Evolutionary conservation across 2,888 invertebrate species (phyloP).

Genomic region (Eupithecia subumbrata): DNA sequence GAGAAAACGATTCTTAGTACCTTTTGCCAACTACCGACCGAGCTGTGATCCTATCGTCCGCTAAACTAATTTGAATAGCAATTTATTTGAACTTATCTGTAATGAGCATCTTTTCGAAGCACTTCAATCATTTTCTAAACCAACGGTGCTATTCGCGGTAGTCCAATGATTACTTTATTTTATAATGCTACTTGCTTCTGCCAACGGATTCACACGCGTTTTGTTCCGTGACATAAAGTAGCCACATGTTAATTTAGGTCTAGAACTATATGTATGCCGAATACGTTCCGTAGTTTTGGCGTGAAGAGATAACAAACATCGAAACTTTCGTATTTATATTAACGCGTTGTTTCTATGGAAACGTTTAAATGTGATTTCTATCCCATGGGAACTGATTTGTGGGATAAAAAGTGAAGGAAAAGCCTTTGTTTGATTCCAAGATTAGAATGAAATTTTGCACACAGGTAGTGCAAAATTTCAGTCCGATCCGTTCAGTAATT

Average conservation of each 20-base stretch:
- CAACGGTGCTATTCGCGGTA: constrained; percentile 17
- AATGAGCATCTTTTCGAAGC: constrained; percentile 62
- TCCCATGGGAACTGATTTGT: no score
- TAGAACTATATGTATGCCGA: not conserved
- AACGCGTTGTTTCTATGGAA: no score
- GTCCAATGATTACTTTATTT: constrained; percentile 18
- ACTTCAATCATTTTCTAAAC: constrained; percentile 54
- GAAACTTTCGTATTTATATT: not conserved
- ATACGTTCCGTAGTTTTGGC: not conserved
- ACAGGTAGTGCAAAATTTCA: no score
- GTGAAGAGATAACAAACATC: not conserved
- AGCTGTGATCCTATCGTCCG: constrained; percentile 55
- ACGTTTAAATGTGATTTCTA: no score
- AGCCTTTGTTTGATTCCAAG: no score
- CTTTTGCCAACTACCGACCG: constrained; percentile 2
- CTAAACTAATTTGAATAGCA: constrained; percentile 61
- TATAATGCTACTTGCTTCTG: not conserved
- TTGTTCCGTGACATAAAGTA: not conserved
- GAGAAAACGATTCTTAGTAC: constrained; percentile 7
- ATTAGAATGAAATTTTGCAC: no score
- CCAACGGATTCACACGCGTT: not conserved
- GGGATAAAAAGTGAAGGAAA: no score
- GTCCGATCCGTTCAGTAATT: no score
- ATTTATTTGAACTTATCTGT: constrained; percentile 59
- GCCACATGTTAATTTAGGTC: not conserved